These are phyloP conservation scores for Diloba caeruleocephala DNA, from an alignment of 2,888 invertebrate genomes.

Conservation along the genomic window DNA sequence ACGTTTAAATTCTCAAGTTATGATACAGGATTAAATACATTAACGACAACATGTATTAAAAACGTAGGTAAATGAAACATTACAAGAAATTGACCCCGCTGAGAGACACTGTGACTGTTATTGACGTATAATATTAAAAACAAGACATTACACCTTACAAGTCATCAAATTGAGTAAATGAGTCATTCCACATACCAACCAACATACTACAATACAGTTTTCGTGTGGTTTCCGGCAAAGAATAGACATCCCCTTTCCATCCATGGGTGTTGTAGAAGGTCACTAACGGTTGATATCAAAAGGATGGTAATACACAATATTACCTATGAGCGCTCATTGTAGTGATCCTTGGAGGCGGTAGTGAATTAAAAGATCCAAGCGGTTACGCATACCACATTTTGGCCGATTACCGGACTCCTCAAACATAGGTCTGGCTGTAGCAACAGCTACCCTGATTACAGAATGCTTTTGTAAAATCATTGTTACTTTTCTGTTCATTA, in stretches of 20 bases:
- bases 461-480: conserved; percentile 18
- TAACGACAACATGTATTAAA: conserved; percentile 30
- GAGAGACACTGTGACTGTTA: conserved; percentile 20
- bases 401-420: conserved; percentile 59
- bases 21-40: conserved; percentile 34
- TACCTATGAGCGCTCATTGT: too few species aligned
- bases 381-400: conserved; percentile 55
- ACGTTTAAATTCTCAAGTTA: conserved; percentile 27
- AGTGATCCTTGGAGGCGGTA: conserved; percentile 58
- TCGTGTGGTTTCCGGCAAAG: too few species aligned
- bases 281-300: too few species aligned
- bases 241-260: too few species aligned
- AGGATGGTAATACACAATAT: too few species aligned
- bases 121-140: conserved; percentile 29
- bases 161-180: conserved; percentile 35
- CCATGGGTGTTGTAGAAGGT: too few species aligned
- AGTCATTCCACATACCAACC: conserved; percentile 21
- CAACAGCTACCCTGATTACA: conserved; percentile 22
- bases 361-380: conserved; percentile 55
- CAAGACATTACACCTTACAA: conserved; percentile 19
- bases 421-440: conserved; percentile 49
- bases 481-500: conserved; percentile 8
- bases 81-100: conserved; percentile 46
- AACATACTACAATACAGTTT: too few species aligned
- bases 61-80: conserved; percentile 47